phyloP scores from a whole-genome alignment of 1,140 invertebrate genomes.

The Andrena cerasifolii region DNA sequence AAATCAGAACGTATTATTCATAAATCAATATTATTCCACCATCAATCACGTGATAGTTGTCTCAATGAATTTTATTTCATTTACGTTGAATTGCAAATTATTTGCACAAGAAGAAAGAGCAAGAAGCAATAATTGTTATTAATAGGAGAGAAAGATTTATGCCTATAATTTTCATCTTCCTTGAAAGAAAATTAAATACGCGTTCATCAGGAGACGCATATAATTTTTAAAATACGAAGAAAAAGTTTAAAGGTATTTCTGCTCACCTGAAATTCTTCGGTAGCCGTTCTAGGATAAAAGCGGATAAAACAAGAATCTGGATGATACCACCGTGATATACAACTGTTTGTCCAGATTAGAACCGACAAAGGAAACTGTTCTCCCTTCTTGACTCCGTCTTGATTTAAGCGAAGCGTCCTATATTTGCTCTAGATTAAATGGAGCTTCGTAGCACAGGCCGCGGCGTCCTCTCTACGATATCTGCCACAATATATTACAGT shows the following conservation, averaged over 20 bases:
- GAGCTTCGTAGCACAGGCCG: slow-evolving; percentile 33
- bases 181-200: neutral
- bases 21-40: too few species aligned
- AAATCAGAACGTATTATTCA: too few species aligned
- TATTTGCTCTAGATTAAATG: slow-evolving; percentile 77
- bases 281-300: slow-evolving; percentile 55
- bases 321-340: slow-evolving; percentile 58
- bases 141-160: too few species aligned
- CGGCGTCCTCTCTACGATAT: slow-evolving; percentile 42
- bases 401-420: slow-evolving; percentile 69
- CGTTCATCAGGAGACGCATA: neutral
- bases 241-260: neutral
- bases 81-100: too few species aligned
- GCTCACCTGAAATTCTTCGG: slow-evolving; percentile 15
- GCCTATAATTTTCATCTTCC: too few species aligned
- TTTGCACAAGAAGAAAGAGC: too few species aligned
- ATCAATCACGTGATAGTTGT: too few species aligned
- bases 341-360: slow-evolving; percentile 74
- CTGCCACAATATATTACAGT: slow-evolving; percentile 7
- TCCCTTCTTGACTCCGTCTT: slow-evolving; percentile 62
- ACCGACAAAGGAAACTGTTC: slow-evolving; percentile 75
- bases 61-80: too few species aligned
- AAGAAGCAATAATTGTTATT: too few species aligned
- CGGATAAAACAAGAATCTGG: slow-evolving; percentile 51
- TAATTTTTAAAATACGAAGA: neutral